Percentiles rank a stretch among this genome's conserved stretches.
Evolutionary conservation across 2,888 invertebrate genomes (phyloP).

Genomic region (Scaptomyza caliginosa): DNA sequence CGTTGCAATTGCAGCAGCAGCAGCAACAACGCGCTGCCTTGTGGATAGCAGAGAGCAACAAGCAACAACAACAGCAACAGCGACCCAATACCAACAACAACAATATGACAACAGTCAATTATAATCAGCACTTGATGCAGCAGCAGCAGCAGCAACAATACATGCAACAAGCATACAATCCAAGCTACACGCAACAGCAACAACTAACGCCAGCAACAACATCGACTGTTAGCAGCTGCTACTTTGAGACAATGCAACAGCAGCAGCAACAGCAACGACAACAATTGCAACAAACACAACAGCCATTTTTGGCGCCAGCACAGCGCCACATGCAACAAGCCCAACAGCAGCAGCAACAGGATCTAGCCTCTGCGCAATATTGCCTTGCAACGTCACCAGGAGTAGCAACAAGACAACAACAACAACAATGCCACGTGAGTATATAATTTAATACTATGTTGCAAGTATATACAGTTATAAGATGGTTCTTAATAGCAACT

Average conservation of each 20-base stretch:
- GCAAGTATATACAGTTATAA: too few species aligned
- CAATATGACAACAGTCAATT: constrained; percentile 60
- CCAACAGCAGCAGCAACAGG: constrained; percentile 37
- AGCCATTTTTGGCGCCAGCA: constrained; percentile 40
- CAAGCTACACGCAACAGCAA: constrained; percentile 42
- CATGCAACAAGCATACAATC: constrained; percentile 34
- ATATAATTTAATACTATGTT: neutral
- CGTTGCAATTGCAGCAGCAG: constrained; percentile 41
- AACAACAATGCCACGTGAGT: constrained; percentile 38
- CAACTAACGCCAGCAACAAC: constrained; percentile 50
- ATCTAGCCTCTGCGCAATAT: constrained; percentile 31
- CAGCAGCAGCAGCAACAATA: constrained; percentile 51
- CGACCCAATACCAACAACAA: constrained; percentile 56
- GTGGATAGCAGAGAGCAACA: constrained; percentile 29
- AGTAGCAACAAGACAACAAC: constrained; percentile 10
- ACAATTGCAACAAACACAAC: constrained; percentile 45
- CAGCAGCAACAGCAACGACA: constrained; percentile 40
- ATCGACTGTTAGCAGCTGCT: constrained; percentile 40
- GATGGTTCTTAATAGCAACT: too few species aligned
- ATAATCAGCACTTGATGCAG: constrained; percentile 68
- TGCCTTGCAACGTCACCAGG: neutral
- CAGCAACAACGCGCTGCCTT: constrained; percentile 32
- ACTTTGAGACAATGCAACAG: constrained; percentile 41
- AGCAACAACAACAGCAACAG: constrained; percentile 45
- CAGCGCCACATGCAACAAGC: constrained; percentile 46